A percentile compares a stretch with the other conserved stretches of the same genome.
These are phyloP conservation scores for Parelbella ahira DNA, from an alignment of 2,888 invertebrate genomes.

Conservation along the genomic window DNA sequence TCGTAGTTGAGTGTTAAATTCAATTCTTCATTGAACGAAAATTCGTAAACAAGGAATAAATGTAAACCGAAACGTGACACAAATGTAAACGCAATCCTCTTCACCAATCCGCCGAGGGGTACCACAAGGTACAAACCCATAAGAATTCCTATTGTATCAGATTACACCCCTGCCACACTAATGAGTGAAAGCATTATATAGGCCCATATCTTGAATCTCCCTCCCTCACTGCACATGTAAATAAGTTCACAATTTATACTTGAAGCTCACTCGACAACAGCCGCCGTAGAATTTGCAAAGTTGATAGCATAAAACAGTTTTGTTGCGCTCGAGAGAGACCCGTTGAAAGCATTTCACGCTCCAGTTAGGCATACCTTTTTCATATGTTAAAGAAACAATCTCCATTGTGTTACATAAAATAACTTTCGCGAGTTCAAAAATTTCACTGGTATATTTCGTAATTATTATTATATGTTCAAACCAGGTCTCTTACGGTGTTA, in stretches of 20 bases:
- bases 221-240: conserved; percentile 28
- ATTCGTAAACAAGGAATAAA: neutral
- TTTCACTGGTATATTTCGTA: conserved; percentile 27
- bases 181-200: conserved; percentile 37
- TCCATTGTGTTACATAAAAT: conserved; percentile 27
- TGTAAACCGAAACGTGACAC: neutral
- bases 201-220: conserved; percentile 41
- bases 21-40: too few species aligned
- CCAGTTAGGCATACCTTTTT: conserved; percentile 48
- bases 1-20: too few species aligned
- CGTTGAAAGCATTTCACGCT: conserved; percentile 55
- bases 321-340: conserved; percentile 57
- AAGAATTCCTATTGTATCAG: conserved; percentile 36
- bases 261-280: conserved; percentile 35
- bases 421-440: conserved; percentile 28
- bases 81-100: conserved; percentile 3
- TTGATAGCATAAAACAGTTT: conserved; percentile 58
- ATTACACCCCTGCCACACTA: conserved; percentile 40
- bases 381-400: conserved; percentile 34
- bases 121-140: conserved; percentile 21
- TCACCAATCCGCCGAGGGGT: neutral
- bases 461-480: too few species aligned
- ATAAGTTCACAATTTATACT: conserved; percentile 30
- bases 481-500: too few species aligned
- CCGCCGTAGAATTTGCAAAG: conserved; percentile 46